Conservation (phyloP, 2,113 vertebrate genomes). For the Sisor rabdophorus region DNA sequence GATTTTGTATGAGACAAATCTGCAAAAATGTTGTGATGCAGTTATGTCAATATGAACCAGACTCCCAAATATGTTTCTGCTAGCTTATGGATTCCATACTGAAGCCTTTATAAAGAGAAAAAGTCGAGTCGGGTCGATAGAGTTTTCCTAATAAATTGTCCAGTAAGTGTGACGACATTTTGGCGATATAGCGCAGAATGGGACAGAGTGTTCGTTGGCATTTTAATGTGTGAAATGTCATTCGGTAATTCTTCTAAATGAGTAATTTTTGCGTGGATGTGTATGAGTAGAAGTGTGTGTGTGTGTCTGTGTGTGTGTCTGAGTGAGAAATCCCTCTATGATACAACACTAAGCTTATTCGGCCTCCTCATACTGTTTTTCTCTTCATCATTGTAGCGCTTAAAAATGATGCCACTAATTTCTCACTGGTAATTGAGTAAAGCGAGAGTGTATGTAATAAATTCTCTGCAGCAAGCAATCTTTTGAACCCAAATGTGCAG, state of each 20-base stretch:
- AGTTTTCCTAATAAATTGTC: background rate
- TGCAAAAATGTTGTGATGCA: background rate
- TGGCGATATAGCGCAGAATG: background rate
- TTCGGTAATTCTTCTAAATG: slow-evolving; percentile 38
- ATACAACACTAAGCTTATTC: slow-evolving; percentile 21
- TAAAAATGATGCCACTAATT: background rate
- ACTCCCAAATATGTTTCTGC: background rate
- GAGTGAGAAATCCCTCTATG: background rate
- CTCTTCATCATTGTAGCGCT: background rate
- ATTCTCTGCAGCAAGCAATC: too few relatives aligned
- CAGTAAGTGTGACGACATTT: background rate
- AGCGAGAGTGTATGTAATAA: background rate
- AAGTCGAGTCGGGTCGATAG: too few relatives aligned
- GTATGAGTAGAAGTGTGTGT: slow-evolving; percentile 25
- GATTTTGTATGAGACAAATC: background rate
- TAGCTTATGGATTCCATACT: background rate
- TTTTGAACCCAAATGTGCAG: too few relatives aligned
- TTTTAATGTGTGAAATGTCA: slow-evolving; percentile 31
- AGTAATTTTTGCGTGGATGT: slow-evolving; percentile 33
- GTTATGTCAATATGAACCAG: background rate
- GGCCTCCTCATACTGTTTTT: background rate
- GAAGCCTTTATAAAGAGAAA: too few relatives aligned
- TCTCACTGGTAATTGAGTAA: slow-evolving; percentile 7
- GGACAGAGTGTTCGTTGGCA: background rate
- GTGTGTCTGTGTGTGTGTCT: slow-evolving; percentile 14